Evolutionary conservation across 2,888 invertebrate species (phyloP).

Genomic region (Caenorhabditis sinica): DNA sequence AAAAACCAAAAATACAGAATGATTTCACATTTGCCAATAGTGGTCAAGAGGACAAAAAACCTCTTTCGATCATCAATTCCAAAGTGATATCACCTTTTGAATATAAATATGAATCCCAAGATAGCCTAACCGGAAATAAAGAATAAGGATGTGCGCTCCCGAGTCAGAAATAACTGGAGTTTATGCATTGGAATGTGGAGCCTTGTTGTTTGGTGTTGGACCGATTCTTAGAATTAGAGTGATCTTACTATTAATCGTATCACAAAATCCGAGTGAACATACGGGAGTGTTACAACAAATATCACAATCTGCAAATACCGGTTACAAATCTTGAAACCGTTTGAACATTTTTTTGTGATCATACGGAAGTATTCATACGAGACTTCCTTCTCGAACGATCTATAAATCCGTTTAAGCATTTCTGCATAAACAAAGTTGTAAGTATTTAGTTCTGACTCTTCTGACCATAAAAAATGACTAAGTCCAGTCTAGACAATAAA

Average conservation of each 20-base stretch:
- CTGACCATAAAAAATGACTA: background rate
- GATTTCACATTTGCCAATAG: background rate
- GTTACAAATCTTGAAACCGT: too few relatives aligned
- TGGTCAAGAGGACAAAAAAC: background rate
- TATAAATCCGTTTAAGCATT: too few relatives aligned
- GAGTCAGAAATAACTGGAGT: constrained; percentile 20
- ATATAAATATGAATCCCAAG: background rate
- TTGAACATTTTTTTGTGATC: too few relatives aligned
- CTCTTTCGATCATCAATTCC: constrained; percentile 15
- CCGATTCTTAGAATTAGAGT: background rate
- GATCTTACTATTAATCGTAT: background rate
- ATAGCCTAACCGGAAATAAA: constrained; percentile 3
- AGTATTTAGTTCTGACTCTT: background rate
- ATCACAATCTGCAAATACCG: too few relatives aligned
- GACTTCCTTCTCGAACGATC: too few relatives aligned
- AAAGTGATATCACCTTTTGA: constrained; percentile 14
- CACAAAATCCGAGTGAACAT: background rate
- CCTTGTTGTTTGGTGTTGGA: constrained; percentile 22
- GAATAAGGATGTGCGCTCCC: background rate
- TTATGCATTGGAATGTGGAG: constrained; percentile 10
- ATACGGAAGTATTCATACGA: too few relatives aligned
- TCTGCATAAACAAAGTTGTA: background rate
- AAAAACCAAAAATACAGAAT: background rate
- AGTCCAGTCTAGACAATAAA: background rate
- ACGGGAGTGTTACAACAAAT: too few relatives aligned